Base-by-base conservation (phyloP, 2,113 vertebrate species). In the Pagrus major region DNA sequence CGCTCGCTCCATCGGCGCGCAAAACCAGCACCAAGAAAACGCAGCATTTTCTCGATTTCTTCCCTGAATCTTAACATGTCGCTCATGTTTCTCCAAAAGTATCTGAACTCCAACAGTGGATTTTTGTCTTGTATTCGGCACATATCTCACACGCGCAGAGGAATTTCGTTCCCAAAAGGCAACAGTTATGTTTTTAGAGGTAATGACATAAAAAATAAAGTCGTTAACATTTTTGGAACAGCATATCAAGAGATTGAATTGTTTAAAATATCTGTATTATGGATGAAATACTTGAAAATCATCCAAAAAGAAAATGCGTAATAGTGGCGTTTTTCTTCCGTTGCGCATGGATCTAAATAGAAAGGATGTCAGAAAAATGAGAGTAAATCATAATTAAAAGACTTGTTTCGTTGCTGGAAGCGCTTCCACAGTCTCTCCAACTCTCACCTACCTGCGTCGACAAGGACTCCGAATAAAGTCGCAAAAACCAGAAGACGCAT, bases 401-500 rank as follows among this genome's bases (percentile, higher is more conserved):
- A 23, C 46, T 29, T 8, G 39, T 0, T 4, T n/a, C n/a, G n/a
- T n/a, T n/a, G n/a, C n/a, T n/a, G n/a, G n/a, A n/a, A n/a, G n/a
- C n/a, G n/a, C n/a, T n/a, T n/a, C n/a, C n/a, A n/a, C n/a, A n/a
- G n/a, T 31, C 42, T 49, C 20, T 15, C 47, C 33, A 87, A 77
- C 35, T 52, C 31, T 63, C 65, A 83, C 89, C 42, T 88, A 95
- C 94, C 94, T 91, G 90, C 85, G 80, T 86, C 84, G 64, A 93
- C 68, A 74, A 94, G 65, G 74, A 93, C 83, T 93, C 94, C 93
- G n/a, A 90, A 76, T 42, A 95, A 92, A 92, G 91, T 92, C 83
- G 82, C 83, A 39, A 89, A 87, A 79, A 89, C 75, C 74, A 95
- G 86, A 72, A 92, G 92, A 89, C 70, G 78, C 94, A 95, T 95